A percentile compares a stretch with the other conserved stretches of the same genome.
Evolutionary conservation across 2,113 vertebrate species (phyloP).

Genomic region (Tyrannus savana): DNA sequence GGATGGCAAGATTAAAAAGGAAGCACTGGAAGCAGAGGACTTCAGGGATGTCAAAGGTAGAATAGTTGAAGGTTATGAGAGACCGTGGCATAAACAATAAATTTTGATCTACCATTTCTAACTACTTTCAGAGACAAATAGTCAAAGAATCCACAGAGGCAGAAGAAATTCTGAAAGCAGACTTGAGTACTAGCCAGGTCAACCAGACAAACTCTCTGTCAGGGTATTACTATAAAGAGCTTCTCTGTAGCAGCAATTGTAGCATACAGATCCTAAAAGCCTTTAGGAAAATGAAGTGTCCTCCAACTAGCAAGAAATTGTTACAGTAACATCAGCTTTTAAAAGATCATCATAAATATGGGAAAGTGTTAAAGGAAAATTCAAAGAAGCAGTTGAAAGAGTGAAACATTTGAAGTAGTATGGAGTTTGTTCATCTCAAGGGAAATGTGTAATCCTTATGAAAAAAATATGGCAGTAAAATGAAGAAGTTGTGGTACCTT

Average conservation of each 20-base stretch:
- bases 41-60: background rate
- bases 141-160: background rate
- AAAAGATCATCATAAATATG: background rate
- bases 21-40: background rate
- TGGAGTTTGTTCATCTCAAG: background rate
- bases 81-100: accelerated
- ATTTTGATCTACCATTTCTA: background rate
- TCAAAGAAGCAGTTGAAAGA: background rate
- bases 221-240: background rate
- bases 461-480: background rate
- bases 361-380: background rate
- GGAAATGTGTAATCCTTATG: background rate
- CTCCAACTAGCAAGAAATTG: background rate
- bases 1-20: background rate
- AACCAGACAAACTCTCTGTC: background rate
- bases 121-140: background rate
- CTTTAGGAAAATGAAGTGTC: background rate
- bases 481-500: background rate
- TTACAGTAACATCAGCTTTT: background rate
- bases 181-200: background rate
- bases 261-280: background rate
- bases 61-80: background rate
- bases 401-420: background rate
- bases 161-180: background rate
- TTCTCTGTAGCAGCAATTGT: background rate